Evolutionary conservation across 2,888 invertebrate species (phyloP).

Genomic region (Xestia sexstrigata): DNA sequence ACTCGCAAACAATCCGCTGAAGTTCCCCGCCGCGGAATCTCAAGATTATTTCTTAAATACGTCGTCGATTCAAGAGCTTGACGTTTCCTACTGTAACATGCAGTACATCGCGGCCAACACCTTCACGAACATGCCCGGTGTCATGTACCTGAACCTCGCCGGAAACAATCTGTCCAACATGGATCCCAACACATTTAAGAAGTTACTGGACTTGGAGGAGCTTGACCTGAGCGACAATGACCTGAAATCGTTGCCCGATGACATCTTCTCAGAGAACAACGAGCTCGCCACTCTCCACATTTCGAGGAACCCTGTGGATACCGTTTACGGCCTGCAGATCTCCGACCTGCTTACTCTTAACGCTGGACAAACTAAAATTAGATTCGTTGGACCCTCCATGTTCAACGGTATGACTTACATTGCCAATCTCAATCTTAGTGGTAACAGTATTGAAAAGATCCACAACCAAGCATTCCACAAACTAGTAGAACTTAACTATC

Average conservation of each 20-base stretch:
- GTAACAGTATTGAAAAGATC: conserved; percentile 93
- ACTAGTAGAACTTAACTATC: conserved; percentile 92
- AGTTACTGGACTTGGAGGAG: conserved; percentile 92
- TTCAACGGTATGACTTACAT: conserved; percentile 92
- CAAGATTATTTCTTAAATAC: conserved; percentile 90
- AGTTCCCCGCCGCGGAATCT: conserved; percentile 83
- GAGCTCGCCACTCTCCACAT: conserved; percentile 93
- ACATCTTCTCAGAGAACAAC: conserved; percentile 92
- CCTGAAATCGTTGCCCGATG: conserved; percentile 91
- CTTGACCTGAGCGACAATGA: conserved; percentile 93
- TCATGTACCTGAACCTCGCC: conserved; percentile 93
- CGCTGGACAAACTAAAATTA: conserved; percentile 93
- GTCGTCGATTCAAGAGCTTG: conserved; percentile 93
- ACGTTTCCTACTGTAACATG: conserved; percentile 93
- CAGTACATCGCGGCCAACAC: conserved; percentile 91
- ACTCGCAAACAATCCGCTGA: conserved; percentile 92
- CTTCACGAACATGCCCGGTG: conserved; percentile 92
- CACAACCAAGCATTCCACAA: conserved; percentile 93
- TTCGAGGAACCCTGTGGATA: conserved; percentile 92
- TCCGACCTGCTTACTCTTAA: conserved; percentile 92
- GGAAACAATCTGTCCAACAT: conserved; percentile 92
- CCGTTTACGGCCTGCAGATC: conserved; percentile 91
- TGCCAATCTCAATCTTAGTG: conserved; percentile 92
- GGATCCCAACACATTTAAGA: conserved; percentile 91
- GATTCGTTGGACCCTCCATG: conserved; percentile 92